Base-by-base conservation (phyloP, 1,140 invertebrate genomes). In the Chlorops oryzae region DNA sequence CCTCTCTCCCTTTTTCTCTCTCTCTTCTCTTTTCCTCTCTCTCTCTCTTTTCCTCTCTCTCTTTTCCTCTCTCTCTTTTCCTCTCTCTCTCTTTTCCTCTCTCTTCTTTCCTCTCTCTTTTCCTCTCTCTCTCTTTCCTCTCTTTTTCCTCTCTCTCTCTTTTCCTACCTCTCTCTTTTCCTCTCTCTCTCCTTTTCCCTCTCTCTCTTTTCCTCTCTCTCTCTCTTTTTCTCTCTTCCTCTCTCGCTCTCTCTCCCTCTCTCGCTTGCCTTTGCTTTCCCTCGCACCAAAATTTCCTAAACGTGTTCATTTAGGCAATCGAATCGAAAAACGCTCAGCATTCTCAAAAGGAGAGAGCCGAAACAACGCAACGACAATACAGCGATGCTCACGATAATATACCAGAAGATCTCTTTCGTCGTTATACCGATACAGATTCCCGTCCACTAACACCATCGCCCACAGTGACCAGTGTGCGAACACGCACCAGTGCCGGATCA, bases 401-500 rank as follows among this genome's bases (percentile, higher is more conserved):
- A n/a, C 79, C 80, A 3, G 80, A 82, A 55, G 80, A 81, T 58
- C 57, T 81, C 20, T 79, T 82, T 65, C 73, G 73, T 15, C 82
- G 82, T 51, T 90, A 88, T 55, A 85, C 86, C 1, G 86, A 88
- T 55, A 88, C 85, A 3, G 87, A 89, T 61, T 89, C 86, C 2
- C 74, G 86, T 28, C 85, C 86, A 3, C 68, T 84, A 52, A 88
- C 85, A 0, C 86, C 86, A 10, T 79, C 84, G 0, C 83, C 84
- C 0, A 87, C 84, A 2, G 73, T 85, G 3, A 82, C 80, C 1
- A 86, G 82, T 59, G 80, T 75, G 4, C 66, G 72, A 9, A 78
- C 75, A 2, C 58, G 72, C 25, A 74, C 70, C 17, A 71, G 66
- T 49, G 57, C 59, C 0, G 63, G 59, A 5, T 71, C 68, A 10